Evolutionary conservation across 2,888 invertebrate species (phyloP).

Genomic region (Pristionchus fissidentatus): DNA sequence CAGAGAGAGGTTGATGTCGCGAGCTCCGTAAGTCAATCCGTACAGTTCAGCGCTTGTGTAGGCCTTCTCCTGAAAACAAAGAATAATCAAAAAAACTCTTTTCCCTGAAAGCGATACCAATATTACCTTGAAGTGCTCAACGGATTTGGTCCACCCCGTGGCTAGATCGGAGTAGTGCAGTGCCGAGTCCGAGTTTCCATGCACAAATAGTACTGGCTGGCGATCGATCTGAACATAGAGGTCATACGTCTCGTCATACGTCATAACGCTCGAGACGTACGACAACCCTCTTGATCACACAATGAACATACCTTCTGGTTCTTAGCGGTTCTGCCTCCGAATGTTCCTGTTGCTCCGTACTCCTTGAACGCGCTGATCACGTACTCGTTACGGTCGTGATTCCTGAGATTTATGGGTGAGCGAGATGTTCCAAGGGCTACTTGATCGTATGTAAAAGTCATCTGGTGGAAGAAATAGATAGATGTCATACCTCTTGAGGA

Average conservation of each 20-base stretch:
- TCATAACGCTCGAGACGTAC: neutral
- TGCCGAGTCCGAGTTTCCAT: conserved; percentile 72
- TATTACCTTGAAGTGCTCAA: conserved; percentile 43
- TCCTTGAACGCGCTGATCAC: neutral
- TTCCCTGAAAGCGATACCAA: neutral
- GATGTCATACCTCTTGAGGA: neutral
- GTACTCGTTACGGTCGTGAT: neutral
- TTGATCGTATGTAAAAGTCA: too few species aligned
- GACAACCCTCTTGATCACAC: neutral
- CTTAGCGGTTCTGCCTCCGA: neutral
- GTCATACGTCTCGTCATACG: neutral
- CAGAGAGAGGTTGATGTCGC: conserved; percentile 59
- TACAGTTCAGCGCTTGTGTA: conserved; percentile 66
- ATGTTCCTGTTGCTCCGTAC: neutral
- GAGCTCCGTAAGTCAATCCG: conserved; percentile 70
- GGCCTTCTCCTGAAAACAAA: conserved; percentile 50
- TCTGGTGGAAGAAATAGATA: neutral
- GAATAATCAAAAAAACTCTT: neutral
- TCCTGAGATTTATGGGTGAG: neutral
- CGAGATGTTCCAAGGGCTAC: too few species aligned
- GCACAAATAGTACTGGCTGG: conserved; percentile 68
- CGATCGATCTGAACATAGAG: conserved; percentile 53
- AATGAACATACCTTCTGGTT: neutral
- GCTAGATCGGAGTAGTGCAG: conserved; percentile 57
- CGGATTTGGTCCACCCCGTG: conserved; percentile 64